These are phyloP conservation scores for Galeopsomyia nigrocyanea DNA, from an alignment of 2,888 invertebrate species.

Conservation along the genomic window DNA sequence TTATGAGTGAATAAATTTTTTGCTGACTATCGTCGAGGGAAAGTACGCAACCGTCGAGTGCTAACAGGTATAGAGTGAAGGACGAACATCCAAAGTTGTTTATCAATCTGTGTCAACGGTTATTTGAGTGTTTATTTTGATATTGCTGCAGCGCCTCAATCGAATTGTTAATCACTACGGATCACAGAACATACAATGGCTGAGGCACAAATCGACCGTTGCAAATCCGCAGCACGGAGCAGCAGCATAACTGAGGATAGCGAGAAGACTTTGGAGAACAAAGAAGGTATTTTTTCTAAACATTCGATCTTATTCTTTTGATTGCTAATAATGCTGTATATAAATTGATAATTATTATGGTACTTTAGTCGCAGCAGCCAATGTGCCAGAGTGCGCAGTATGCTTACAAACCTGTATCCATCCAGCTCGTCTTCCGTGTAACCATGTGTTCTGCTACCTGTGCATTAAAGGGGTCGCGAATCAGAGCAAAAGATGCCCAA, in stretches of 20 bases:
- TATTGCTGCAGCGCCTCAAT: no score
- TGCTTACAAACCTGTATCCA: conserved; percentile 92
- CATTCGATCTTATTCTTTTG: neutral
- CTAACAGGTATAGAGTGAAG: no score
- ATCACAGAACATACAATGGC: conserved; percentile 29
- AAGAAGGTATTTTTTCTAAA: conserved; percentile 53
- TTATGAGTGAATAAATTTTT: no score
- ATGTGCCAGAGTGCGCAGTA: conserved; percentile 85
- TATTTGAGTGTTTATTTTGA: no score
- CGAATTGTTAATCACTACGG: no score
- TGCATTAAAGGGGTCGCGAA: conserved; percentile 94
- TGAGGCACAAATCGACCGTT: conserved; percentile 33
- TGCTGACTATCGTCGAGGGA: no score
- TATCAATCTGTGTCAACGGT: no score
- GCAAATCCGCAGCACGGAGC: conserved; percentile 12
- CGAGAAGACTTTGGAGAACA: conserved; percentile 57
- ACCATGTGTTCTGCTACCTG: conserved; percentile 95
- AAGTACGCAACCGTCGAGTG: no score
- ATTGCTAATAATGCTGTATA: neutral
- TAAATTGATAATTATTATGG: conserved; percentile 1
- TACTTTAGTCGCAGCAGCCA: conserved; percentile 29
- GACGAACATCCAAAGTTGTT: no score
- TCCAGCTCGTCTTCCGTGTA: conserved; percentile 93
- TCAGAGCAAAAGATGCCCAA: conserved; percentile 90
- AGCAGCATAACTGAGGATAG: conserved; percentile 46